phyloP scores from a whole-genome alignment of 2,888 invertebrate species.

The Lithophane semibrunnea region DNA sequence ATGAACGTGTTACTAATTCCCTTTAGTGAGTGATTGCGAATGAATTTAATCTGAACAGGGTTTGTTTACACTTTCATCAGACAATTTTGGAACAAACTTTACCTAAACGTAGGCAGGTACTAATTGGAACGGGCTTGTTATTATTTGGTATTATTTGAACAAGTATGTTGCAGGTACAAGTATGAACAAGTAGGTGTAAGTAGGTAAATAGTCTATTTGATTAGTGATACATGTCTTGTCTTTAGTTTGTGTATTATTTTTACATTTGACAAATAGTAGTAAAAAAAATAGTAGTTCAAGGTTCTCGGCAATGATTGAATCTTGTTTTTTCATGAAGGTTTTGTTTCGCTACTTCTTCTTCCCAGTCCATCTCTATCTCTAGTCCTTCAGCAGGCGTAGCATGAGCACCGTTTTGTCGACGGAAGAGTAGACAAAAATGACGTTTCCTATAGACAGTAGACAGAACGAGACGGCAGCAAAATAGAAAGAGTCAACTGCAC shows the following conservation, averaged over 20 bases:
- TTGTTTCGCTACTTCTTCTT: too few species aligned
- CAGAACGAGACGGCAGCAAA: too few species aligned
- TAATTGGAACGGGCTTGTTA: background rate
- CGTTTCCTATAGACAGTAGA: too few species aligned
- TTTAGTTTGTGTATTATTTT: background rate
- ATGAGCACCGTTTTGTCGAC: too few species aligned
- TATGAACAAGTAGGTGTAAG: background rate
- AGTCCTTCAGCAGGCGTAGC: too few species aligned
- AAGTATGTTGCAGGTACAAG: background rate
- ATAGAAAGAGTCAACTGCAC: too few species aligned
- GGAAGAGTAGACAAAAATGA: too few species aligned
- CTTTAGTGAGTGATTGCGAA: background rate
- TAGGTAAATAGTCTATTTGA: background rate
- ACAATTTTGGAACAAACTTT: background rate
- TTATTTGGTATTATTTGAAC: background rate
- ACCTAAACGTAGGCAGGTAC: background rate
- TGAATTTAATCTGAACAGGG: background rate
- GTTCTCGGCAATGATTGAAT: background rate
- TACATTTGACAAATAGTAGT: background rate
- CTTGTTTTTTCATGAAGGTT: background rate
- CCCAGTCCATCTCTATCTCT: too few species aligned
- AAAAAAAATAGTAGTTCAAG: background rate
- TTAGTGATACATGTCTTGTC: background rate
- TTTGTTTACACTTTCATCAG: background rate
- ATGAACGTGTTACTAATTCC: background rate